Evolutionary conservation across 92 coral and sea anemone genomes (phyloP), one percentile per base, ranked within the genome.

Genomic region (Desmophyllum pertusum): DNA sequence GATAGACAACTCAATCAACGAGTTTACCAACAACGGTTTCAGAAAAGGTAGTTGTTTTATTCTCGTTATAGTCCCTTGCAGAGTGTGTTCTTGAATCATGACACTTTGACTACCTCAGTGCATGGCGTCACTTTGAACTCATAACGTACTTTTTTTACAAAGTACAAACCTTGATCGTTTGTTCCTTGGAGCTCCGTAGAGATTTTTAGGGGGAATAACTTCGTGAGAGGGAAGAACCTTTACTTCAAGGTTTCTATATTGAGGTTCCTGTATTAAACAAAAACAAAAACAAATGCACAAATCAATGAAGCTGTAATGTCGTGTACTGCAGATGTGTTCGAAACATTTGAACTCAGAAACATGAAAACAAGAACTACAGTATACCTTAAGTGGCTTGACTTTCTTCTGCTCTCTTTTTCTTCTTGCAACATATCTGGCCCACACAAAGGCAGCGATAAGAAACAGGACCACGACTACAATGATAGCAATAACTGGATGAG

Each of bases 401-500:
- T 79, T 89, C 27, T 73, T 55, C 23, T 74, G 82, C 38, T 83
- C 76, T 53, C 84, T 84, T 79, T 90, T 88, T 48, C 85, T 85
- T 68, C 79, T 75, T 18, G 73, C 77, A 23, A 70, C 92, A 53
- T 78, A 88, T 35, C 59, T 91, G 25, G 83, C 83, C 77, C 74
- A 81, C 8, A 85, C 30, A 40, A 84, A 57, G n/a, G 89, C 75
- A 43, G 73, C 9, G n/a, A 88, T 17, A n/a, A 91, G 83, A 11
- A 91, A 82, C 69, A 88, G 18, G 3, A 76, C 79, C 33, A 88
- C 89, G 3, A 74, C 80, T 15, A 61, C 64, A 33, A 88, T 81
- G 14, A 91, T 92, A 81, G 78, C 70, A 46, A 91, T 81, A 50
- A 92, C 90, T 10, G 92, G 14, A 82, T 53, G n/a, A 41, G 19